Percentiles rank a stretch among this genome's conserved stretches.
Evolutionary conservation across 2,113 vertebrate genomes (phyloP).

Genomic region (Cyprinodon tularosa): DNA sequence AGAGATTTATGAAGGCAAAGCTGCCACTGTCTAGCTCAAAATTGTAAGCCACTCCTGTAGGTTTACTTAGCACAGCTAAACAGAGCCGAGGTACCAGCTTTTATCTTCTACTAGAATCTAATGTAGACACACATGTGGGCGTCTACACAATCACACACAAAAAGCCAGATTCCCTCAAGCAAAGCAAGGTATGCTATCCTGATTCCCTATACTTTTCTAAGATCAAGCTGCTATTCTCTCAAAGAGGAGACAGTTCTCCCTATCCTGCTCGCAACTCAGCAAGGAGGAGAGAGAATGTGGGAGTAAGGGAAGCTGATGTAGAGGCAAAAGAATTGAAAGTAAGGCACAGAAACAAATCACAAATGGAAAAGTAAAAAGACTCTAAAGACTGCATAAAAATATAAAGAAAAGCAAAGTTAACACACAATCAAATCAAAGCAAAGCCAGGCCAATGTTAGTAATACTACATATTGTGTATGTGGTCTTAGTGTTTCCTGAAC

Average conservation of each 20-base stretch:
- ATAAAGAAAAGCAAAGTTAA: background rate
- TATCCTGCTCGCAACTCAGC: constrained; percentile 49
- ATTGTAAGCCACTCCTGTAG: constrained; percentile 35
- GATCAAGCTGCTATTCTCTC: constrained; percentile 70
- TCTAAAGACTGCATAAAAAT: background rate
- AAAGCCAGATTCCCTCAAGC: constrained; percentile 48
- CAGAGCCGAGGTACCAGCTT: constrained; percentile 30
- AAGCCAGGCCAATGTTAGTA: background rate
- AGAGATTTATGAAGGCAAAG: constrained; percentile 26
- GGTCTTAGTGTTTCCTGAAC: no score
- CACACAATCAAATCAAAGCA: background rate
- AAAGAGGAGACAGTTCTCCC: constrained; percentile 66
- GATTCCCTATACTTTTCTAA: constrained; percentile 60
- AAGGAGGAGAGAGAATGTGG: constrained; percentile 54
- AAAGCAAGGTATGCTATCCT: constrained; percentile 63
- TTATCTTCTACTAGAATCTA: constrained; percentile 59
- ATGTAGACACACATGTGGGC: constrained; percentile 36
- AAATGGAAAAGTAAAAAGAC: constrained; percentile 36
- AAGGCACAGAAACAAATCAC: constrained; percentile 20
- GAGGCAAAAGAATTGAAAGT: constrained; percentile 44
- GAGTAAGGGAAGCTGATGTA: constrained; percentile 46
- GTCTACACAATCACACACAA: constrained; percentile 23
- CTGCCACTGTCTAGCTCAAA: constrained; percentile 17
- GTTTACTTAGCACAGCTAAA: constrained; percentile 50
- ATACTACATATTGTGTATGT: background rate